Conservation (phyloP, 2,797 vertebrate species). For the Valencia hispanica region DNA sequence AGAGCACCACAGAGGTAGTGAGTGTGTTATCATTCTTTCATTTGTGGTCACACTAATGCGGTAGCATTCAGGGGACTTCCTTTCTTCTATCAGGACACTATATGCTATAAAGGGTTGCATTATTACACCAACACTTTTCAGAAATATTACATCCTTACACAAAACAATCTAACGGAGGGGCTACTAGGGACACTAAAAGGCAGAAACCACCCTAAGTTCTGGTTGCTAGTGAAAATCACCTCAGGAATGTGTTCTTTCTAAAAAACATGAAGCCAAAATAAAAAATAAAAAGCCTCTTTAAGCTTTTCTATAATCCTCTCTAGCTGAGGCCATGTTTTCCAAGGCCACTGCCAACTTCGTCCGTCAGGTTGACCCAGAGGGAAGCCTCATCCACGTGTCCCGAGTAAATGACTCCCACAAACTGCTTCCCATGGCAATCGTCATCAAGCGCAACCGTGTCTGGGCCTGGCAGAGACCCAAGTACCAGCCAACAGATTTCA, state of each 20-base stretch:
- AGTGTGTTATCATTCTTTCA: background rate
- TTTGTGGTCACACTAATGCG: background rate
- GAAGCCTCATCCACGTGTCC: conserved; percentile 86
- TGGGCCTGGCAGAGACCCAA: conserved; percentile 91
- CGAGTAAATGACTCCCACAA: conserved; percentile 87
- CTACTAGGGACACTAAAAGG: conserved; percentile 9
- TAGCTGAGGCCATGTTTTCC: conserved; percentile 85
- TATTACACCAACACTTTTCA: background rate
- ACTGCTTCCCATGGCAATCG: conserved; percentile 84
- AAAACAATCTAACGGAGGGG: background rate
- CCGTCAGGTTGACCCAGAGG: conserved; percentile 84
- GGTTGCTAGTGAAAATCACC: background rate
- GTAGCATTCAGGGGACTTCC: conserved; percentile 26
- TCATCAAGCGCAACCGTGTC: conserved; percentile 83
- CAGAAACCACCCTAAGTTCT: conserved; percentile 20
- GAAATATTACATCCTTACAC: background rate
- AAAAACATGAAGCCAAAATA: conserved; percentile 7
- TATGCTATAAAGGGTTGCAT: background rate
- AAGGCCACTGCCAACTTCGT: conserved; percentile 90
- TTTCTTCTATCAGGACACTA: background rate
- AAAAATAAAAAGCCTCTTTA: conserved; percentile 11
- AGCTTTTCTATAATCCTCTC: conserved; percentile 10
- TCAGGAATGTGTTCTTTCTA: background rate
- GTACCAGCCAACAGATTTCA: conserved; percentile 89
- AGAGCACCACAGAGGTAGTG: conserved; percentile 21